Conservation (phyloP, 2,888 invertebrate species). For the Callimorpha dominula region DNA sequence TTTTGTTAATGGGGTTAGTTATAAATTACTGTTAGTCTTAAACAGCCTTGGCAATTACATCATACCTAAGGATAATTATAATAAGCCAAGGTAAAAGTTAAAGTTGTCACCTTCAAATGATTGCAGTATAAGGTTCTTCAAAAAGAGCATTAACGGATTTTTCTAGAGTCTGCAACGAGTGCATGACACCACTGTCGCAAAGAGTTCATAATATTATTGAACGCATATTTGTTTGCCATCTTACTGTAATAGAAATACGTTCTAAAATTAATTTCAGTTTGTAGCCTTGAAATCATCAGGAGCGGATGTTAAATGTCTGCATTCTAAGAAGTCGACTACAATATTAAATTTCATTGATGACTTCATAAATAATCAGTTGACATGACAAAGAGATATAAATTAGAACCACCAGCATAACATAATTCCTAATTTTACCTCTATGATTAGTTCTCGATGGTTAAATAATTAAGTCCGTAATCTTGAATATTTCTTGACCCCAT, state of each 20-base stretch:
- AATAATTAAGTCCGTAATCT: constrained; percentile 3
- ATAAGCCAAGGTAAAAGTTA: no score
- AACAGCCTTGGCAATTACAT: no score
- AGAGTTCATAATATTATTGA: background rate
- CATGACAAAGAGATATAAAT: constrained; percentile 23
- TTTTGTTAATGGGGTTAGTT: no score
- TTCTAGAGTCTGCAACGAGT: no score
- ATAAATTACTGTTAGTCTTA: no score
- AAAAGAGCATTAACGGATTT: no score
- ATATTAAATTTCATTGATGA: constrained; percentile 21
- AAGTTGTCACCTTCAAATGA: no score
- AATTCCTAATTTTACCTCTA: constrained; percentile 7
- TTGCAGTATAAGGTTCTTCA: no score
- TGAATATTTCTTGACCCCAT: background rate
- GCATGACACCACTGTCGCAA: background rate
- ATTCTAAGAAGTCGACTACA: background rate
- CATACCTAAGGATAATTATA: no score
- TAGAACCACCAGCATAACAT: constrained; percentile 5
- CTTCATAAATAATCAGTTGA: constrained; percentile 9
- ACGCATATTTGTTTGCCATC: background rate
- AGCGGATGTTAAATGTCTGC: background rate
- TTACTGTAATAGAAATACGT: background rate
- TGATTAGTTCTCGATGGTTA: constrained; percentile 15
- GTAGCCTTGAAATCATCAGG: background rate
- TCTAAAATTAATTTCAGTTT: background rate